phyloP scores from a whole-genome alignment of 2,113 vertebrate species.

The Gnathonemus longibarbis region DNA sequence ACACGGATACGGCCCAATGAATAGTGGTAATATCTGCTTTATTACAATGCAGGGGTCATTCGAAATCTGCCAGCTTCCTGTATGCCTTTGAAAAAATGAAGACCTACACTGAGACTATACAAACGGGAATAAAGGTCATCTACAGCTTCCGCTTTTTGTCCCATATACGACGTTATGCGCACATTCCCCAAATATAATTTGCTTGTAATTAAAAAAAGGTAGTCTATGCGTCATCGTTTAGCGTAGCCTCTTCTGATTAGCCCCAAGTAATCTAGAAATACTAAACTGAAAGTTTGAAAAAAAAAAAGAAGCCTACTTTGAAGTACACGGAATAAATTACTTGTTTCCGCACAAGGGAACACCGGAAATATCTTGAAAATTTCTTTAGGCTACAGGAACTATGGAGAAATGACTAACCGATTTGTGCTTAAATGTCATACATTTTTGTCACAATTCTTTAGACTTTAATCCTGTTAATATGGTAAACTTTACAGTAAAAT shows the following conservation, averaged over 20 bases:
- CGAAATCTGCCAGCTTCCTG: conserved; percentile 52
- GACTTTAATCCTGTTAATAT: not conserved
- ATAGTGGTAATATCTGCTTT: conserved; percentile 49
- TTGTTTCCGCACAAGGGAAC: not conserved
- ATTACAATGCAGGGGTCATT: conserved; percentile 50
- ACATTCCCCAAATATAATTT: not conserved
- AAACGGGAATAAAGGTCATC: conserved; percentile 7
- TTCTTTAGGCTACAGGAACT: not conserved
- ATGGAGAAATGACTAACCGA: not conserved
- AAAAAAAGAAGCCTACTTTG: not conserved
- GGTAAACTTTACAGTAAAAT: not conserved
- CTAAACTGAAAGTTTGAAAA: not conserved
- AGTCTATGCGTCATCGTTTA: not conserved
- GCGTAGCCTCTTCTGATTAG: not conserved
- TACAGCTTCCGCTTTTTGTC: conserved; percentile 3
- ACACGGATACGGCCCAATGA: conserved; percentile 60
- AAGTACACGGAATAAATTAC: not conserved
- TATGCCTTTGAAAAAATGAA: conserved; percentile 37
- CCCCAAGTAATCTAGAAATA: not conserved
- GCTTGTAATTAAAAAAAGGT: not conserved
- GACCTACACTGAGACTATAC: not conserved
- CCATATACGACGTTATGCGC: not conserved
- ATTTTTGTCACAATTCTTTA: not conserved
- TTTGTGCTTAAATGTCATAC: not conserved
- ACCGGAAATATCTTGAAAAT: not conserved